Conservation (phyloP, 2,113 vertebrate species). For the Periophthalmus modestus region DNA sequence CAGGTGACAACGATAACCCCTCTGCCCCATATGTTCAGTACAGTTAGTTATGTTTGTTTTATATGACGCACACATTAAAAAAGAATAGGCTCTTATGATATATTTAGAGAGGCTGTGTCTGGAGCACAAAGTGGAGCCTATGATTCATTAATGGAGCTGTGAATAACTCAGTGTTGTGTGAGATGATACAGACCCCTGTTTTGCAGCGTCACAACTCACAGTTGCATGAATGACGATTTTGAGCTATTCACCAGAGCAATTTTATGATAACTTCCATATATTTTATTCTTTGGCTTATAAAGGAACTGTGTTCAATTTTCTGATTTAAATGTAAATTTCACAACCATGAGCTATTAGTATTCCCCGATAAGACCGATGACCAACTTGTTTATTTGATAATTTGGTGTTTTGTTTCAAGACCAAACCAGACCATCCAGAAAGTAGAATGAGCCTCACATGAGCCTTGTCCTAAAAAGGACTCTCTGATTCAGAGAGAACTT, state of each 20-base stretch:
- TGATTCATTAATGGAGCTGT: conserved; percentile 77
- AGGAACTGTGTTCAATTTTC: no score
- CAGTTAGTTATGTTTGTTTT: conserved; percentile 57
- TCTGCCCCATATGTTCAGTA: not conserved
- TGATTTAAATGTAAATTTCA: no score
- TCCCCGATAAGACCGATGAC: no score
- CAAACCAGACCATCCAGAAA: no score
- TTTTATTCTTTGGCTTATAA: no score
- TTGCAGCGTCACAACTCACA: conserved; percentile 53
- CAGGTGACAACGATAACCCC: not conserved
- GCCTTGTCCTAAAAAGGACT: no score
- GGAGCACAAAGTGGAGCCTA: conserved; percentile 72
- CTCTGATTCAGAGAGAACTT: no score
- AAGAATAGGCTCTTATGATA: conserved; percentile 69
- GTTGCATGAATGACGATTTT: conserved; percentile 60
- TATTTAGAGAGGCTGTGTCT: conserved; percentile 71
- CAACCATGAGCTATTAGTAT: no score
- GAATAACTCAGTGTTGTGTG: conserved; percentile 71
- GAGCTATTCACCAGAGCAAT: not conserved
- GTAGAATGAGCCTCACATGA: no score
- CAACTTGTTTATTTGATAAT: no score
- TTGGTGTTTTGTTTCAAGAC: no score
- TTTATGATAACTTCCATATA: not conserved
- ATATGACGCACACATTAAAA: conserved; percentile 64
- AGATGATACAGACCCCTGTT: conserved; percentile 57